Evolutionary conservation across 2,888 invertebrate species (phyloP), one percentile per base, ranked within the genome.

Genomic region (Cataglyphis albicans): DNA sequence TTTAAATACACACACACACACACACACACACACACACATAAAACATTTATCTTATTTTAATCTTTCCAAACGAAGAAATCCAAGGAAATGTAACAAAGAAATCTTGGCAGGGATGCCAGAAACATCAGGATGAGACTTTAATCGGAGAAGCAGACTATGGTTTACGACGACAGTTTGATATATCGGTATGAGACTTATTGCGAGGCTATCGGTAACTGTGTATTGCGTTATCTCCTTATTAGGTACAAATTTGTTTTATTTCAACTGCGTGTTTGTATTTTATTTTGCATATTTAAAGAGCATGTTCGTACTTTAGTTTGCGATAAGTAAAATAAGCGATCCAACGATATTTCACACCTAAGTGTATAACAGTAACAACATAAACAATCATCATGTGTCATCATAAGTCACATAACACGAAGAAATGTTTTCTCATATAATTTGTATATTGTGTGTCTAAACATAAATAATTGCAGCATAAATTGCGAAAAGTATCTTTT

Each of bases 161-260:
- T 55, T 59, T 59, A 67, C 59, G 59, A 35, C 55, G 59, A 80
- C 57, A 68, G 57, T 41, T 15, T 80, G 76, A 76, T 68, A 57
- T 76, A 76, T 65, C 10, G 65, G 21, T 7, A 55, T 21, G 15
- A 6, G 15, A 7, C 12, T 29, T 55, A 44, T 29, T 38, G 67
- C 44, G 32, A 57, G 59, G 18, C 44, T 59, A 70, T 72, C 72
- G 48, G 25, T 80, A 80, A 70, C 70, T 78, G 72, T 48, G 12
- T 68, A 59, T 78, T 21, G 38, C 70, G 70, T 70, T 44, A 67
- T 15, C 15, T 21, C 4, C 18, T 48, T 48, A 55, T 55, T 55
- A 64, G 15, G 41, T 65, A 57, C 12, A 78, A 70, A 80, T 72
- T 72, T 72, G 35, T 80, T 72, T 72, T 72, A 72, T 32, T 10